Conservation (phyloP, 92 coral and sea anemone species). For the Epizoanthus illoricatus region DNA sequence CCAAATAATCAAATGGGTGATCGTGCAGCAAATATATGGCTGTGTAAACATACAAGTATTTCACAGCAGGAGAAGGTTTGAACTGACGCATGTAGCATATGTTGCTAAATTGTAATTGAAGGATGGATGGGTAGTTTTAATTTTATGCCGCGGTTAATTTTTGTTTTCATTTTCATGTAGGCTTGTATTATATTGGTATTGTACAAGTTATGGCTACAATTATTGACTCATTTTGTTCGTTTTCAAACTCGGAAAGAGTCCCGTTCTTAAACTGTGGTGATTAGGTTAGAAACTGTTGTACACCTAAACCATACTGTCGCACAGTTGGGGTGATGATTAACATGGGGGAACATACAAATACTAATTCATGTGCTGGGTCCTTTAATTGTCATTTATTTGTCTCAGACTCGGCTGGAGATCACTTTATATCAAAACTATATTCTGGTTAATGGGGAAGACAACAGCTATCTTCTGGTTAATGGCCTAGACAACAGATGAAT, state of each 20-base stretch:
- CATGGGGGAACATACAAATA: background rate
- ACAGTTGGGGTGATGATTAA: background rate
- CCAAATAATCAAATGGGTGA: no score
- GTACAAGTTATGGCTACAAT: no score
- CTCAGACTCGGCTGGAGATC: background rate
- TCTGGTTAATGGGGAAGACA: background rate
- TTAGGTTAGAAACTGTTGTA: no score
- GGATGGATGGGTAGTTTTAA: background rate
- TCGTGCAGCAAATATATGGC: no score
- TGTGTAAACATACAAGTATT: background rate
- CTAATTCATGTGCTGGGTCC: background rate
- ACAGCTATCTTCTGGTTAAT: background rate
- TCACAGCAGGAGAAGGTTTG: background rate
- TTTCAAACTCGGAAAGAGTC: no score
- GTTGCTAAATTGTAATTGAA: background rate
- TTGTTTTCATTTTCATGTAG: no score
- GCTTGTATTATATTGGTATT: no score
- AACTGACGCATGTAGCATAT: conserved; percentile 2
- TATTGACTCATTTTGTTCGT: no score
- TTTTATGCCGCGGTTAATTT: background rate
- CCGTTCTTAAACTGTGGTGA: no score
- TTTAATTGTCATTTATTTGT: background rate
- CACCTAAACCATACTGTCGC: background rate
- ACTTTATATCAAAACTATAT: background rate
- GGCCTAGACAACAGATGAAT: background rate